These are phyloP conservation scores for Paralvinella palmiformis DNA, from an alignment of 1,140 invertebrate species.

Conservation along the genomic window DNA sequence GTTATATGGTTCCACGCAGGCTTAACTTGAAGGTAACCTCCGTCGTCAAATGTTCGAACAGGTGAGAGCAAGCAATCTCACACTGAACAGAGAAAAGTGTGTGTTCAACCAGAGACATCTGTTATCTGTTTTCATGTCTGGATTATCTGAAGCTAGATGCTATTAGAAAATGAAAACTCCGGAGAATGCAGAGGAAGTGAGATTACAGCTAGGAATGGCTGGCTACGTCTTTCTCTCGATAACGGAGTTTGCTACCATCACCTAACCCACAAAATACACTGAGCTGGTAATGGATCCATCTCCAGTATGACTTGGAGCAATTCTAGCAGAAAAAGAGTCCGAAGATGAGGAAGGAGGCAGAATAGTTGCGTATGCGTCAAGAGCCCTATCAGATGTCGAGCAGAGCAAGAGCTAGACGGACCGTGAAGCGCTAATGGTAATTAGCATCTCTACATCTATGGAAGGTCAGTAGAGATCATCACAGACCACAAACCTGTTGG, in stretches of 20 bases:
- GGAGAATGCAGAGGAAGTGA: neutral
- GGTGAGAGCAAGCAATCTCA: neutral
- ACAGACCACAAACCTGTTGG: slow-evolving; percentile 46
- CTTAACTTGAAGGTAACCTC: no score
- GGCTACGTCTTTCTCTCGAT: neutral
- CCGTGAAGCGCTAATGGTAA: slow-evolving; percentile 44
- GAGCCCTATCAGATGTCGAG: no score
- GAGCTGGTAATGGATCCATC: no score
- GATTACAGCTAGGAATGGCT: neutral
- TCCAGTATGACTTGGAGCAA: no score
- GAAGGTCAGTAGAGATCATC: slow-evolving; percentile 37
- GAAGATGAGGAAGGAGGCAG: slow-evolving; percentile 1
- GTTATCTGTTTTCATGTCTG: no score
- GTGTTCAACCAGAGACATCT: neutral
- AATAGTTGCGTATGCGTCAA: slow-evolving; percentile 5
- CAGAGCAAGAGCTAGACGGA: slow-evolving; percentile 50
- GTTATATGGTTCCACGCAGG: neutral
- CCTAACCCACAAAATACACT: no score
- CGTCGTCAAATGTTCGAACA: neutral
- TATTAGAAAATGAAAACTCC: neutral
- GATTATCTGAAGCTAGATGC: neutral
- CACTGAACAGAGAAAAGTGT: neutral
- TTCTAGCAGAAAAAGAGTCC: slow-evolving; percentile 2
- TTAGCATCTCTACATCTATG: slow-evolving; percentile 46
- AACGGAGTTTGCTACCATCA: neutral